Evolutionary conservation across 2,113 vertebrate species (phyloP).

Genomic region (Eubucco bourcierii): DNA sequence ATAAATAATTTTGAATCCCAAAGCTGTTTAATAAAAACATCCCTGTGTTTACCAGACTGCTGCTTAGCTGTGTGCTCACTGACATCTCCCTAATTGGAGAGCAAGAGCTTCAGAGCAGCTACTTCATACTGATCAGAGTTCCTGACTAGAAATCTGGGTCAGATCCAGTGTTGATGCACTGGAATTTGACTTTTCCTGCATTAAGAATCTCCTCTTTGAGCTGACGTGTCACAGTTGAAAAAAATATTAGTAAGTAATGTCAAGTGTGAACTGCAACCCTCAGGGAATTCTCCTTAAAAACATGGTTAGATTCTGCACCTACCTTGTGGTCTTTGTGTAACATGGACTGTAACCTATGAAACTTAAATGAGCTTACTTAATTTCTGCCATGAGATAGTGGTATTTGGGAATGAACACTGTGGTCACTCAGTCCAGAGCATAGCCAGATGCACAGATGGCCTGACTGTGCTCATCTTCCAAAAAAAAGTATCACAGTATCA

Average conservation of each 20-base stretch:
- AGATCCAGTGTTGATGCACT: background rate
- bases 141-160: slow-evolving; percentile 4
- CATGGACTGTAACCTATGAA: background rate
- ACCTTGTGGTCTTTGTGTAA: background rate
- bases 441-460: fast-evolving
- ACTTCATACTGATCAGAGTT: background rate
- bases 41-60: slow-evolving; percentile 63
- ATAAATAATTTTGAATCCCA: slow-evolving; percentile 70
- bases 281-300: background rate
- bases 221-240: background rate
- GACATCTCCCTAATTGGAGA: slow-evolving; percentile 64
- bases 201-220: background rate
- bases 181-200: background rate
- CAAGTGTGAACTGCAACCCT: background rate
- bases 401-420: background rate
- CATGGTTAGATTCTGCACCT: background rate
- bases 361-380: background rate
- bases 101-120: background rate
- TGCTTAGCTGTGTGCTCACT: slow-evolving; percentile 43
- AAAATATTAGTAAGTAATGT: background rate
- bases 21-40: slow-evolving; percentile 73
- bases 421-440: background rate
- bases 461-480: background rate
- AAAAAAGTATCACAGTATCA: too few species aligned
- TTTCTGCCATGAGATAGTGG: background rate